phyloP scores from a whole-genome alignment of 2,113 vertebrate genomes.

The Benitochromis conjunctus region DNA sequence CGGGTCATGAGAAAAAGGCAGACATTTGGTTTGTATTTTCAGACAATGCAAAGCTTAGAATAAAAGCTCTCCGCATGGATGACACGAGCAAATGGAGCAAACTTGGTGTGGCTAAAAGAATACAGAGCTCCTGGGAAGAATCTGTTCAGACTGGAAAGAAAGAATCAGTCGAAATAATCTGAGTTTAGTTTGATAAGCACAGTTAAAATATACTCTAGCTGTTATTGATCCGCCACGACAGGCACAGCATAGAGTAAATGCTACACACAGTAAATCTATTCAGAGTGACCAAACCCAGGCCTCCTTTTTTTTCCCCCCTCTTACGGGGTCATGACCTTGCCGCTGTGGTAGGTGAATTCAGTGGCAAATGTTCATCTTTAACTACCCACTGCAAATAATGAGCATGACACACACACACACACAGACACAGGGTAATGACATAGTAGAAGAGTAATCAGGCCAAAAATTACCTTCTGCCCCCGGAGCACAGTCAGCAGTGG shows the following conservation, averaged over 20 bases:
- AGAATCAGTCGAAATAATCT: neutral
- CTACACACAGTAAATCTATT: conserved; percentile 3
- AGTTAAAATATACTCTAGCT: neutral
- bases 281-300: neutral
- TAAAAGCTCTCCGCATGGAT: neutral
- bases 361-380: conserved; percentile 34
- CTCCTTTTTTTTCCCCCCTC: neutral
- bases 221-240: conserved; percentile 2
- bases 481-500: neutral
- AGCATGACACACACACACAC: neutral
- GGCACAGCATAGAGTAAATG: neutral
- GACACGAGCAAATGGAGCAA: neutral
- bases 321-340: conserved; percentile 52
- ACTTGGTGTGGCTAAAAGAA: neutral
- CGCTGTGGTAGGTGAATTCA: conserved; percentile 11
- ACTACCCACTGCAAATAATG: conserved; percentile 28
- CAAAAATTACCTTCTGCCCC: conserved; percentile 29
- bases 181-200: conserved; percentile 10
- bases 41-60: neutral
- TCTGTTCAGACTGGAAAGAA: neutral
- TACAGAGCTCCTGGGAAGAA: neutral
- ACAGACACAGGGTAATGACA: conserved; percentile 42
- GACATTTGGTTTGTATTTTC: neutral
- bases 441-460: conserved; percentile 21
- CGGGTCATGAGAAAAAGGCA: neutral